Evolutionary conservation across 2,888 invertebrate species (phyloP), one percentile per base, ranked within the genome.

Genomic region (Tinea trinotella): DNA sequence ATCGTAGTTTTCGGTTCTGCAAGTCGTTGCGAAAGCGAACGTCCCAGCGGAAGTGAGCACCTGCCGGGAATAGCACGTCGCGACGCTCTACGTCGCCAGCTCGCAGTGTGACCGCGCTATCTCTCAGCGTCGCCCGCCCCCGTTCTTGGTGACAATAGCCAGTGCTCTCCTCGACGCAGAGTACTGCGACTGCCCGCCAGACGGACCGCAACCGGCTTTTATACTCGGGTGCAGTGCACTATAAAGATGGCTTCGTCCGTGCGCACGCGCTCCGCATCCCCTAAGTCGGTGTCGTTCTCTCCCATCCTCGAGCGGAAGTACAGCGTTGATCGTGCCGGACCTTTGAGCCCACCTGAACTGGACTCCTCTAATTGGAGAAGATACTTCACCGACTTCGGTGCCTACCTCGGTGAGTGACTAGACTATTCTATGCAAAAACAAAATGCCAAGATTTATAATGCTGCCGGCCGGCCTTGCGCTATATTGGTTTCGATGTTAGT

Each of bases 201-300:
- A 63, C 68, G 64, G 62, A 66, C 64, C 65, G 57, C 66, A 64
- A 62, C 61, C 71, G 68, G 66, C 70, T 82, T 83, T 69, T 84
- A 85, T 84, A 85, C 74, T 60, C 62, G 22, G 49, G 54, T 52
- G 44, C 63, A 59, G 63, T 59, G 62, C 55, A 67, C 55, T n/a
- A 13, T 6, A 67, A 80, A 77, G 76, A 88, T 88, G 88, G 85
- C 88, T 63, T 64, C 64, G 65, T 88, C 86, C 62, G 83, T 89
- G 84, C 89, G 89, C 86, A 87, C 86, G 84, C 89, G 90, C 74
- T 89, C 89, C 55, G 88, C 89, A 68, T 89, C 89, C 72, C 90
- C 89, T 59, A 90, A 90, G 72, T 87, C 89, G 36, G 90, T 90
- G 61, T 89, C 89, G 65, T 90, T 90, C 73, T 89, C 89, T 70